These are phyloP conservation scores for Lysandra coridon DNA, from an alignment of 2,888 invertebrate genomes.

Conservation along the genomic window DNA sequence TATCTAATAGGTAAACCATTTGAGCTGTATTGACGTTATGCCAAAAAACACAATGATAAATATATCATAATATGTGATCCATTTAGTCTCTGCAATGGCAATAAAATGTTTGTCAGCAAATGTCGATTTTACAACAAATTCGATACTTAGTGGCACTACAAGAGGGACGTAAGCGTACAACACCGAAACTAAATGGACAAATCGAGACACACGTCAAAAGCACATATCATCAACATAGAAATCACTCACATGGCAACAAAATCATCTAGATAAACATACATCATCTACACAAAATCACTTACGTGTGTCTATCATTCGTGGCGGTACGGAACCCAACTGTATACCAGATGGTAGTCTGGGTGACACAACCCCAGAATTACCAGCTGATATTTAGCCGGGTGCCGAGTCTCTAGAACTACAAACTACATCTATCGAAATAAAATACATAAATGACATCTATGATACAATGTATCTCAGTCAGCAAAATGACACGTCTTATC, in stretches of 20 bases:
- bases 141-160: neutral
- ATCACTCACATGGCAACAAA: slow-evolving; percentile 49
- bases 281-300: slow-evolving; percentile 49
- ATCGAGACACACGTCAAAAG: slow-evolving; percentile 51
- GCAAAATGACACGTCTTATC: neutral
- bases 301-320: slow-evolving; percentile 58
- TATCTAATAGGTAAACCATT: too few relatives aligned
- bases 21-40: too few relatives aligned
- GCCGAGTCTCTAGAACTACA: slow-evolving; percentile 42
- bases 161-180: slow-evolving; percentile 9
- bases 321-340: slow-evolving; percentile 62
- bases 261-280: slow-evolving; percentile 41
- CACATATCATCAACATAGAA: slow-evolving; percentile 37
- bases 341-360: slow-evolving; percentile 96
- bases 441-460: slow-evolving; percentile 17
- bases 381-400: slow-evolving; percentile 96
- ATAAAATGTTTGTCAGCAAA: neutral
- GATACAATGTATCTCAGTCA: neutral
- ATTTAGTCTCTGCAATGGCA: neutral
- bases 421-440: slow-evolving; percentile 31
- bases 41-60: too few relatives aligned
- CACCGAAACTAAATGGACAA: slow-evolving; percentile 39
- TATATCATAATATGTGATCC: too few relatives aligned
- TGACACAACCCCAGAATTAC: slow-evolving; percentile 93
- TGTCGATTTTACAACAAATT: neutral